Evolutionary conservation across 2,113 vertebrate genomes (phyloP), one percentile per base, ranked within the genome.

Genomic region (Mormyrus iriodes): DNA sequence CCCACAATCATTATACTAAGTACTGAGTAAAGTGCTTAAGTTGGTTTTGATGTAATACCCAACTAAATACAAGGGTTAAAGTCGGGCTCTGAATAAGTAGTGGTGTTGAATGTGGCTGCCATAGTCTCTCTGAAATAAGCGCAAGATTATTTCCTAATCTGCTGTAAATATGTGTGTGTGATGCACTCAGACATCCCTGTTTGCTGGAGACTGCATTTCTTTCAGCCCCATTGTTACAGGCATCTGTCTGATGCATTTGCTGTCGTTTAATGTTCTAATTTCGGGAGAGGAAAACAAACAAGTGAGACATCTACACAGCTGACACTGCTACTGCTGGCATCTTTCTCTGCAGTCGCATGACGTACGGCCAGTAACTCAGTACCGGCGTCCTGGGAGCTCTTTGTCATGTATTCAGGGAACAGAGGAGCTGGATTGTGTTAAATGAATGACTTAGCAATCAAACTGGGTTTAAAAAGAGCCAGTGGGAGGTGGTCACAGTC

Each of bases 101-200:
- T 44, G 82, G 86, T 44, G 58, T 35, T 65, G 86, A 88, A 88
- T 27, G 46, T 35, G 31, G 83, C 44, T 85, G 24, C 21, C 3
- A 2, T 48, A n/a, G 82, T 84, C 61, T 8, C 0, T 69, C 44
- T 85, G n/a, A n/a, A 69, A 7, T 86, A 89, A 89, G 90, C 87
- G 58, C 31, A 2, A 19, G 35, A 39, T 79, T 52, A 52, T 85
- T 58, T 90, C 90, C 91, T 93, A 83, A 92, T 91, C 90, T 89
- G 65, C 39, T 42, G 76, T 90, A 39, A 39, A 76, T 89, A n/a
- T 52, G 55, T 90, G 58, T 88, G 46, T 86, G 69, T 52, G 83
- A 46, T 17, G 13, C 27, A 52, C 79, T 87, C 86, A 85, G 90
- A 83, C 27, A 88, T 69, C 61, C 53, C 61, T 61, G 49, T 88